Evolutionary conservation across 2,797 vertebrate species (phyloP), one percentile per base, ranked within the genome.

Genomic region (Urocyon cinereoargenteus): DNA sequence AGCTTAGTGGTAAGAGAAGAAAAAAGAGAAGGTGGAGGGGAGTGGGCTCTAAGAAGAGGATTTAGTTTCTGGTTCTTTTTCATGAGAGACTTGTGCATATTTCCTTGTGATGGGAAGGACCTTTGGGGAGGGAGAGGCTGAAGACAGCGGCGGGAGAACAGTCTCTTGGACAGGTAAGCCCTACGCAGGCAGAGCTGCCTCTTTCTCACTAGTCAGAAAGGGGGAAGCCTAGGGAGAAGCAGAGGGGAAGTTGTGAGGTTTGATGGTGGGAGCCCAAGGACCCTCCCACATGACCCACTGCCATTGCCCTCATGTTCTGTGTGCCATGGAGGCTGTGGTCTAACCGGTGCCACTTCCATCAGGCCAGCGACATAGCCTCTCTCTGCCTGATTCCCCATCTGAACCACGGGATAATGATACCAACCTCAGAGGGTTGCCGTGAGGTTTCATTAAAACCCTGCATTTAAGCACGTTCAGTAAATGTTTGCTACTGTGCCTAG

Each of bases 131-230:
- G 22, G 31, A 31, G 77, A 72, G 57, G 45, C 36, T 55, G 70
- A 24, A 73, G 53, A 73, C 53, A 49, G 8, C 15, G 40, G 16
- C 5, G 1, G 53, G 49, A 51, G 83, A 61, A 34, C 0, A 22
- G 13, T 26, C 61, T 40, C 40, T 15, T 26, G 1, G 64, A 22
- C 45, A 1, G 31, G 21, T 53, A 5, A 22, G 68, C n/a, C 28
- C 10, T 9, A 14, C 26, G 2, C 34, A 15, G 28, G 15, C 11
- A 2, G 61, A 40, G 15, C n/a, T 3, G 2, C 9, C 21, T 11
- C 31, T 62, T 70, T 19, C 3, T 40, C 68, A 16, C 8, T n/a
- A 2, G 22, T 31, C 18, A 36, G 26, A 49, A 66, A 55, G 24
- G 15, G 26, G 62, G 31, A 64, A 57, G 82, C 3, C 19, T 3